Evolutionary conservation across 2,113 vertebrate genomes (phyloP).

Genomic region (Cepphus grylle): DNA sequence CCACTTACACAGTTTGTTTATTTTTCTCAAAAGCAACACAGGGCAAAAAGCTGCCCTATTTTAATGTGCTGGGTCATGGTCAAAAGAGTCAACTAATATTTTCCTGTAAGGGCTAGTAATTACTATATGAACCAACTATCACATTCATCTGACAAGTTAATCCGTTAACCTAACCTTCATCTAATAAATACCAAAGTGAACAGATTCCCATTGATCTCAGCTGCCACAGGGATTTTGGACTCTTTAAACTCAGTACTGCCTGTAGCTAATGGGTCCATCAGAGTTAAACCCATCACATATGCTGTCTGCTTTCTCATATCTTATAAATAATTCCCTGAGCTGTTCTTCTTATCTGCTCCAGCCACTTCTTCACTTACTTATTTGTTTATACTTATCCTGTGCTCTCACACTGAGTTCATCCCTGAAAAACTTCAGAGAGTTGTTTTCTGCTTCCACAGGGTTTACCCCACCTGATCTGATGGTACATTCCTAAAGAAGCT

Average conservation of each 20-base stretch:
- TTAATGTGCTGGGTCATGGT: neutral
- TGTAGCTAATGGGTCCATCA: slow-evolving; percentile 8
- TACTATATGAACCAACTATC: neutral
- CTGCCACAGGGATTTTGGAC: neutral
- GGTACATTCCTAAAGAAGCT: neutral
- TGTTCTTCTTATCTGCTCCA: slow-evolving; percentile 22
- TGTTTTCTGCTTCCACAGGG: neutral
- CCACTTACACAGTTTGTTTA: neutral
- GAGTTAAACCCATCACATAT: neutral
- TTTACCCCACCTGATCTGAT: neutral
- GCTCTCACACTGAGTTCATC: neutral
- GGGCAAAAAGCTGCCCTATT: neutral
- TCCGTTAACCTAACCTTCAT: slow-evolving; percentile 30
- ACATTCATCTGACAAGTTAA: slow-evolving; percentile 41
- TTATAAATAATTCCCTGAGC: slow-evolving; percentile 39
- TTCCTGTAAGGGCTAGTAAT: neutral
- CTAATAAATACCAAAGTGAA: slow-evolving; percentile 31
- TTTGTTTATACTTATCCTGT: slow-evolving; percentile 42
- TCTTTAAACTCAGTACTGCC: slow-evolving; percentile 2
- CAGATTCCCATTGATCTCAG: slow-evolving; percentile 25
- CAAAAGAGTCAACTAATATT: neutral
- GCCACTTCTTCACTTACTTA: slow-evolving; percentile 5
- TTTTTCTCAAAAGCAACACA: neutral
- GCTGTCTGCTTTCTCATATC: neutral
- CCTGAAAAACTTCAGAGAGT: neutral